Base-by-base conservation (phyloP, 1,140 invertebrate species). In the Diuraphis noxia region DNA sequence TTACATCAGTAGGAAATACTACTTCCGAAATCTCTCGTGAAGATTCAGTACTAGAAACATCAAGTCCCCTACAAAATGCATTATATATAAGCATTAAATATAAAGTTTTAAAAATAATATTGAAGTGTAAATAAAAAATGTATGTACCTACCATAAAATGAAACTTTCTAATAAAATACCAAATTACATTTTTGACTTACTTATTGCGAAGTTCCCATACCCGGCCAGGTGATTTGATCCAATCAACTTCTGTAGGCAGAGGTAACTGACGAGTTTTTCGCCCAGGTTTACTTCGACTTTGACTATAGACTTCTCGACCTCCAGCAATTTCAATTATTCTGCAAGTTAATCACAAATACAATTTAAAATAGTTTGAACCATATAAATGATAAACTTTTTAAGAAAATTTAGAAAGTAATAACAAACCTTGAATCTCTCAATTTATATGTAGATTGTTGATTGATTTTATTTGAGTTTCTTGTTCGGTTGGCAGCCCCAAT, bases 251-350 rank as follows among this genome's bases (percentile, higher is more conserved):
- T 92, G 95, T 95, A 82, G 93, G 92, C 46, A 92, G 91, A 82
- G 89, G 89, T 56, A 91, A 52, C 82, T 91, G 89, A 91, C 93
- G 77, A 72, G 77, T 93, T 93, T 97, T 97, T 92, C 96, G 95
- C 88, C 96, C 95, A 85, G 96, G 96, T 94, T 97, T 97, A 93
- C 96, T 96, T 93, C 97, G 94, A 93, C 96, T 97, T 93, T 97
- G 96, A 56, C 97, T 97, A 94, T 97, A 97, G 84, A 98, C 95
- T 94, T 98, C 97, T 90, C 97, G 95, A 90, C 97, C 97, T 92
- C 97, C 97, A 79, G 97, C 97, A 94, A 97, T 97, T 95, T 98
- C 97, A 94, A 97, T 97, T 94, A 97, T 97, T 94, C 97, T 97
- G 94, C 93, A 95, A 93, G 23, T 49, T 84, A 72, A 72, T n/a